These are phyloP conservation scores for Cyanistes caeruleus DNA, from an alignment of 2,113 vertebrate genomes.

Conservation along the genomic window DNA sequence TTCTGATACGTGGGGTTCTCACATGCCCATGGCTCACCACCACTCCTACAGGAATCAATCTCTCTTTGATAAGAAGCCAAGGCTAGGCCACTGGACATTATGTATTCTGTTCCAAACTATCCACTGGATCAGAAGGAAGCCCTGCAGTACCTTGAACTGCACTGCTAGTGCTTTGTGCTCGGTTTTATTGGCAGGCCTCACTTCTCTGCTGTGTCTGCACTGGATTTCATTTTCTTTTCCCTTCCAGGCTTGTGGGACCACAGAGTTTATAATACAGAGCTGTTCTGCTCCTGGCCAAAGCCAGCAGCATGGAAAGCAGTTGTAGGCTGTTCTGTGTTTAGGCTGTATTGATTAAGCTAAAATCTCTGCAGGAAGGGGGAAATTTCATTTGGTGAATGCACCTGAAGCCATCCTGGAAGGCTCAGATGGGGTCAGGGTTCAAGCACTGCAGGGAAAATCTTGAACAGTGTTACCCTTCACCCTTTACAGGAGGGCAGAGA, in stretches of 20 bases:
- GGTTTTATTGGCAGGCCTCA: background rate
- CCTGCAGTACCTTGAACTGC: background rate
- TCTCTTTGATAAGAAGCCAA: background rate
- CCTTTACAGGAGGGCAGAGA: background rate
- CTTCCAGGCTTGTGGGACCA: background rate
- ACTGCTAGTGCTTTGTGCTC: background rate
- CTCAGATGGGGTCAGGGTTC: background rate
- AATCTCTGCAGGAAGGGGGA: background rate
- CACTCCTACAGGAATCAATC: background rate
- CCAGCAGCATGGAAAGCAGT: background rate
- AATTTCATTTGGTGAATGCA: fast-evolving
- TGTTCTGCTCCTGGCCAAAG: background rate
- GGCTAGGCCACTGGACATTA: background rate
- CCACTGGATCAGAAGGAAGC: background rate
- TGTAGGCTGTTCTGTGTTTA: background rate
- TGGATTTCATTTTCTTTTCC: background rate
- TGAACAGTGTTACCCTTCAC: background rate
- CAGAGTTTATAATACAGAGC: background rate
- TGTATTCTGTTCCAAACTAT: background rate
- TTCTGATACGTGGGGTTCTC: fast-evolving
- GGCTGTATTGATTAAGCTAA: background rate
- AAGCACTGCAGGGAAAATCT: background rate
- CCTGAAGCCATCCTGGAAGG: background rate
- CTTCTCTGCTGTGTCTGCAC: background rate
- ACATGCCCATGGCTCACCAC: background rate